Base-by-base conservation (phyloP, 2,888 invertebrate genomes). In the Pteria penguin region DNA sequence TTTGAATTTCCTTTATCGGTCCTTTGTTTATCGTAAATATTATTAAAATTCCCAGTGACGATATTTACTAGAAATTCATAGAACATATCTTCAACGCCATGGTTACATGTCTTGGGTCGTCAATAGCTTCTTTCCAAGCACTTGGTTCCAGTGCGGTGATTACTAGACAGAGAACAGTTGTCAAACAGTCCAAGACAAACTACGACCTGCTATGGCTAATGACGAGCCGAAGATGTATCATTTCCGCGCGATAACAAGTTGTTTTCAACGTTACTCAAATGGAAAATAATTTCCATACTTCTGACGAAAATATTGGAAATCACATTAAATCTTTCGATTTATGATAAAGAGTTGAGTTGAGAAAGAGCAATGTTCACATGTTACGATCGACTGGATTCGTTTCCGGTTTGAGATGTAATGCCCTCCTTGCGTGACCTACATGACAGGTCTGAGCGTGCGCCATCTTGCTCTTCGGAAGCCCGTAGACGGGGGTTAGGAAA, bases 331-430 rank as follows among this genome's bases (percentile, higher is more conserved):
- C 45, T 36, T 36, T 36, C 45, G 45, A 36, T 36, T 14, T 11
- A 14, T 14, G 45, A 36, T 36, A 36, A 36, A 36, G 45, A 36
- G 45, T 36, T 5, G 14, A 36, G 45, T 11, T 5, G 14, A 22
- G 63, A 32, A 32, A 11, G 32, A 32, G 60, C 26, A 27, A 45
- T 70, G 60, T 70, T 70, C 69, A 45, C 60, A 70, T 61, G 61
- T 60, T 57, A 11, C 36, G 67, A 27, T 67, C 55, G 55, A 66
- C 67, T 33, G 60, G 26, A 33, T 29, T 32, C 31, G 32, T 36
- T 73, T 73, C 73, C 73, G 73, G 67, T 67, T 45, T 61, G 60
- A 31, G 36, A 33, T 61, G 32, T 67, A 61, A 73, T 73, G 73
- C 26, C 18, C 31, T 32, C 60, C 29, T 73, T 45, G 73, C 73